Conservation (phyloP, 2,888 invertebrate genomes). For the Endotricha flammealis region DNA sequence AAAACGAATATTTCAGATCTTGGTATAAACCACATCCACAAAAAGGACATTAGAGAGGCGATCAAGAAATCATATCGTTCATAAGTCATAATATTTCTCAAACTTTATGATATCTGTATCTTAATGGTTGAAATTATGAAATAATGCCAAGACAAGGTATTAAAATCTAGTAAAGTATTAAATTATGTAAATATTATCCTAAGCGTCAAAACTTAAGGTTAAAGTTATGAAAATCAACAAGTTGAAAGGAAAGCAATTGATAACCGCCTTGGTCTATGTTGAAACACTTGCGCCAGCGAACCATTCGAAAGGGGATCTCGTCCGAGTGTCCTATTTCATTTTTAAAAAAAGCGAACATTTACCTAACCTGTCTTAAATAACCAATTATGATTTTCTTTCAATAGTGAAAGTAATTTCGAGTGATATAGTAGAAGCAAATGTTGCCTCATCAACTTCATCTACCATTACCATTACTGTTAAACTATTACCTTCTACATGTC, state of each 20-base stretch:
- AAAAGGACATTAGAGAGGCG: no score
- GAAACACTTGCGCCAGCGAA: constrained; percentile 23
- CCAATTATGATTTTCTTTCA: constrained; percentile 2
- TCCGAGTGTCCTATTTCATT: constrained; percentile 20
- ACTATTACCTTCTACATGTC: constrained; percentile 9
- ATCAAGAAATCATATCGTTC: no score
- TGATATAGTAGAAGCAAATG: neutral
- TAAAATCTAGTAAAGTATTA: neutral
- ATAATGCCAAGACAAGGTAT: neutral
- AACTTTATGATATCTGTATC: no score
- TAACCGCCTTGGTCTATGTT: constrained; percentile 19
- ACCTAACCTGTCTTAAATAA: neutral
- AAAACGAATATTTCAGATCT: no score
- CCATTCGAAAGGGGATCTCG: constrained; percentile 34
- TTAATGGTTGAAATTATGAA: no score
- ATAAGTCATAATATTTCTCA: no score
- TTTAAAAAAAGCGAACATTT: neutral
- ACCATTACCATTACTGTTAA: neutral
- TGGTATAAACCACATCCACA: no score
- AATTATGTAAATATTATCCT: neutral
- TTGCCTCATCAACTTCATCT: neutral
- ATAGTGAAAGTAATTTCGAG: neutral
- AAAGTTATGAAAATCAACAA: constrained; percentile 34
- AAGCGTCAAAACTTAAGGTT: constrained; percentile 14
- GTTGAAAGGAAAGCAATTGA: constrained; percentile 31